Percentiles rank a stretch among this genome's conserved stretches.
Conservation (phyloP, 2,888 invertebrate genomes). For the Callosobruchus maculatus region DNA sequence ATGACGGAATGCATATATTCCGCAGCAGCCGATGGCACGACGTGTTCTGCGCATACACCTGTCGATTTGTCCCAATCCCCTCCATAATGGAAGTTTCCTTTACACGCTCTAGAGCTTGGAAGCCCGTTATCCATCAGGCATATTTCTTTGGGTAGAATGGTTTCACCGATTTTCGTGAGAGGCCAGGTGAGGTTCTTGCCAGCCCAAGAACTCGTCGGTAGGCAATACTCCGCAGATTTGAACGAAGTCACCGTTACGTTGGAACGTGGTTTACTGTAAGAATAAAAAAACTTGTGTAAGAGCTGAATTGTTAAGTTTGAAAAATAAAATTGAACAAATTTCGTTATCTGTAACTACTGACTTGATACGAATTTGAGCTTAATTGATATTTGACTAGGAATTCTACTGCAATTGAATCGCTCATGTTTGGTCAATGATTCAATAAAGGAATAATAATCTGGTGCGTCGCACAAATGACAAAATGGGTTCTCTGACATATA, state of each 20-base stretch:
- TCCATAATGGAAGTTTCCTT: slow-evolving; percentile 58
- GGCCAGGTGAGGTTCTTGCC: slow-evolving; percentile 45
- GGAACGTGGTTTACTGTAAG: not conserved
- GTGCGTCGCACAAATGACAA: no score
- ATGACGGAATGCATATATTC: slow-evolving; percentile 24
- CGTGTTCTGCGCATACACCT: slow-evolving; percentile 29
- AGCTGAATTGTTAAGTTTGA: no score
- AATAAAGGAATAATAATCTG: no score
- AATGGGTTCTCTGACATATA: no score
- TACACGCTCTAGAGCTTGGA: slow-evolving; percentile 57
- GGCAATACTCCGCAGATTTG: not conserved
- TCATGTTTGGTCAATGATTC: no score
- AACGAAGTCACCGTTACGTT: not conserved
- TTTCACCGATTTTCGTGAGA: slow-evolving; percentile 51
- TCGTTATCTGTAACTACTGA: no score
- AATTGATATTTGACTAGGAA: no score
- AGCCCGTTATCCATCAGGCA: slow-evolving; percentile 58
- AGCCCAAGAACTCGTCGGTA: not conserved
- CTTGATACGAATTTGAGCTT: no score
- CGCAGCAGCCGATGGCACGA: slow-evolving; percentile 20
- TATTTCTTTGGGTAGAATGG: slow-evolving; percentile 54
- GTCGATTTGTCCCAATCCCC: slow-evolving; percentile 53
- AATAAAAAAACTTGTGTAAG: no score
- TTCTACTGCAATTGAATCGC: no score
- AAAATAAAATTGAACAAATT: no score